Percentiles rank a stretch among this genome's conserved stretches.
Evolutionary conservation across 1,140 invertebrate genomes (phyloP).

Genomic region (Pachypeltis micranthus): DNA sequence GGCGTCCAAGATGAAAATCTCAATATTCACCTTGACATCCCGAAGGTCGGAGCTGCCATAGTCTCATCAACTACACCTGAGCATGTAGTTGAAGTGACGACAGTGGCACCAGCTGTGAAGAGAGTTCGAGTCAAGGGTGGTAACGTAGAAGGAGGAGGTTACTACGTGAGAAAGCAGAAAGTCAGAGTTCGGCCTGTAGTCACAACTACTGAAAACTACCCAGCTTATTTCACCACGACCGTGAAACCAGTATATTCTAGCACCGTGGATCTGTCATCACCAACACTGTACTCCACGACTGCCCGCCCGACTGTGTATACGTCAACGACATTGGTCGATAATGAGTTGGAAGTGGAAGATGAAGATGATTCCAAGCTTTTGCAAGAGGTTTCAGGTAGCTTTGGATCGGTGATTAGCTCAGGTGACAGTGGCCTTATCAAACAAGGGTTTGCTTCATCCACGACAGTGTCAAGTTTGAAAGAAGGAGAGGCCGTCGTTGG

Average conservation of each 20-base stretch:
- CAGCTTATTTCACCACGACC: conserved; percentile 17
- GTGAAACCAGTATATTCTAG: conserved; percentile 14
- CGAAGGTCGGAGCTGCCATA: not conserved
- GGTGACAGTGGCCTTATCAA: conserved; percentile 18
- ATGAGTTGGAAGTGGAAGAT: conserved; percentile 21
- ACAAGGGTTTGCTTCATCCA: conserved; percentile 15
- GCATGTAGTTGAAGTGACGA: conserved; percentile 14
- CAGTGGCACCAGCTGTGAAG: conserved; percentile 14
- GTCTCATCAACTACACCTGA: conserved; percentile 17
- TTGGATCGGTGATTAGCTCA: conserved; percentile 24
- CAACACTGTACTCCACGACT: conserved; percentile 22
- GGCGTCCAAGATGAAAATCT: conserved; percentile 17
- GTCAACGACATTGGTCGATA: conserved; percentile 6
- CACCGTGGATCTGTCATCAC: conserved; percentile 21
- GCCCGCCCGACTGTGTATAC: conserved; percentile 16
- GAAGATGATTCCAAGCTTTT: conserved; percentile 26
- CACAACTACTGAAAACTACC: conserved; percentile 21
- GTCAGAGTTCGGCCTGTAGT: conserved; percentile 22
- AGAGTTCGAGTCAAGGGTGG: conserved; percentile 19
- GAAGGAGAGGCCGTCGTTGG: conserved; percentile 28
- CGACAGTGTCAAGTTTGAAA: conserved; percentile 23
- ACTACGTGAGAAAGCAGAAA: conserved; percentile 22
- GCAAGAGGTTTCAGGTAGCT: conserved; percentile 25
- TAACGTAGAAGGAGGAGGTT: conserved; percentile 10
- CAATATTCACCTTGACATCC: conserved; percentile 16